Evolutionary conservation across 2,888 invertebrate species (phyloP), one percentile per base, ranked within the genome.

Genomic region (Neoscelio sp.): DNA sequence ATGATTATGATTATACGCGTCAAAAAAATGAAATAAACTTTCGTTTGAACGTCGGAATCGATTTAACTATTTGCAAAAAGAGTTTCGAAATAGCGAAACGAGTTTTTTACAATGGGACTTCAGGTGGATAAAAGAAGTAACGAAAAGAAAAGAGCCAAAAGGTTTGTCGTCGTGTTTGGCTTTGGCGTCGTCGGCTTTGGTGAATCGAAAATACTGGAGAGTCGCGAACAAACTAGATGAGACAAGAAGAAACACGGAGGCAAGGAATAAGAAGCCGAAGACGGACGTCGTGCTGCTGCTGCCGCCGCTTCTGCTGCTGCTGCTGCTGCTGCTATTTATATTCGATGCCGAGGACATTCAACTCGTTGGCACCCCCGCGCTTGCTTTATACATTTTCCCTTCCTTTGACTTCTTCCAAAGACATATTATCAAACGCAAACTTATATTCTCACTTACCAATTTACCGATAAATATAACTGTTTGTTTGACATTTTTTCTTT

Each of bases 161-260:
- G 64, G 64, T 48, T 64, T 13, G 13, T 3, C 44, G 30, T 18
- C 23, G 30, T 26, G 20, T 12, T 56, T 20, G 44, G 13, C 17
- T 56, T 23, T 65, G 50, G 40, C 42, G 40, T 46, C 62, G 56
- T 46, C 38, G 42, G 26, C 33, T 30, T 48, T n/a, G 52, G 15
- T 7, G 50, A 50, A 71, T 56, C 60, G 65, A 73, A 77, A 64
- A 73, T 48, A 60, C 60, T 28, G 54, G 54, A 12, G 40, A 70
- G 38, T 68, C 78, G 80, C 71, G 80, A 82, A 83, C 82, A 84
- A 85, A 85, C 84, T 85, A 85, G 85, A 73, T 52, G 73, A 52
- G 46, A 64, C 73, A 56, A 84, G 84, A 50, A 71, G 52, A 58
- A 40, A 40, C 48, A 48, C 46, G 10, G 58, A 3, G 15, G 33